These are phyloP conservation scores for Hydriomena furcata DNA, from an alignment of 2,888 invertebrate genomes.

Conservation along the genomic window DNA sequence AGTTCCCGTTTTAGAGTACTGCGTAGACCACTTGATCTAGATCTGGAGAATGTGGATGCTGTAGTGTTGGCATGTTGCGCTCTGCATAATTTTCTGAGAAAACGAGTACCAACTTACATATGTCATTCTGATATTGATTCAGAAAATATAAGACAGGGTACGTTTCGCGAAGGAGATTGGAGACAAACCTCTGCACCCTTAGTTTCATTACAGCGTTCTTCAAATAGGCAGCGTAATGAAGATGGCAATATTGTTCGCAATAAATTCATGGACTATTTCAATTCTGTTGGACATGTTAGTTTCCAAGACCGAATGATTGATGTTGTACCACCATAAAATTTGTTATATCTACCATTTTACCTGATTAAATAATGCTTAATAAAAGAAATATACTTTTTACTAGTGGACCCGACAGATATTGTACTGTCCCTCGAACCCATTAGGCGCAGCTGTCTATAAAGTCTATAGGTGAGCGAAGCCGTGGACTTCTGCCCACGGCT, in stretches of 20 bases:
- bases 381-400: too few relatives aligned
- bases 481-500: too few relatives aligned
- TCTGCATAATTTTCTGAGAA: slow-evolving; percentile 29
- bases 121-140: too few relatives aligned
- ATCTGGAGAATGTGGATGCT: slow-evolving; percentile 18
- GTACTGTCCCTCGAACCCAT: too few relatives aligned
- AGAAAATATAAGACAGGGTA: neutral
- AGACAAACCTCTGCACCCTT: neutral
- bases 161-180: neutral
- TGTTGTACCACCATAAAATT: neutral
- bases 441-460: too few relatives aligned
- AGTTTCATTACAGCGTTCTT: neutral
- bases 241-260: neutral
- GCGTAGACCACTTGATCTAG: slow-evolving; percentile 10
- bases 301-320: neutral
- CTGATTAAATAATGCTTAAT: too few relatives aligned
- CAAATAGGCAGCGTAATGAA: neutral
- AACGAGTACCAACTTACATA: slow-evolving; percentile 16
- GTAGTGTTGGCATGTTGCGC: slow-evolving; percentile 25
- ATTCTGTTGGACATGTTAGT: neutral
- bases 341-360: too few relatives aligned
- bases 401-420: too few relatives aligned
- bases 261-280: neutral
- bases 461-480: too few relatives aligned
- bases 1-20: slow-evolving; percentile 5